Evolutionary conservation across 2,888 invertebrate genomes (phyloP).

Genomic region (Perdita meconis): DNA sequence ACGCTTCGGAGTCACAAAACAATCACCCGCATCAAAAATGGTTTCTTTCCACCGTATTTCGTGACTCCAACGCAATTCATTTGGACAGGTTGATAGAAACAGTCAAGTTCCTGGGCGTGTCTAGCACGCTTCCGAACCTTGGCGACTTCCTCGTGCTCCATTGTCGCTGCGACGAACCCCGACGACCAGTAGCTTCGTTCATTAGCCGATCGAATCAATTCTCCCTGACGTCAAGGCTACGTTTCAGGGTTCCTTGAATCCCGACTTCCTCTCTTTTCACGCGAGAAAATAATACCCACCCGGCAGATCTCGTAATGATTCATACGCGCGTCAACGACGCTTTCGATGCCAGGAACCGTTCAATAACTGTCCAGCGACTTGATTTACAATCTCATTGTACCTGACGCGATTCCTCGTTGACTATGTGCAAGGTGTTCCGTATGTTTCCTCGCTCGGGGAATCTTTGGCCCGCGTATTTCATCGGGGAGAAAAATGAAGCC

Average conservation of each 20-base stretch:
- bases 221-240: no score
- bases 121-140: background rate
- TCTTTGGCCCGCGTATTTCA: conserved; percentile 12
- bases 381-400: conserved; percentile 54
- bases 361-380: conserved; percentile 22
- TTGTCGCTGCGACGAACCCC: conserved; percentile 15
- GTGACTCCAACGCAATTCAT: conserved; percentile 4
- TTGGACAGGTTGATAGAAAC: conserved; percentile 4
- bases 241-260: background rate
- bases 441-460: conserved; percentile 19
- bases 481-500: background rate
- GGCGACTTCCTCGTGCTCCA: conserved; percentile 18
- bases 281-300: background rate
- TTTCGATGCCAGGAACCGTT: conserved; percentile 26
- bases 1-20: background rate
- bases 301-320: conserved; percentile 18
- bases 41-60: background rate
- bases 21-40: conserved; percentile 11
- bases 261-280: background rate
- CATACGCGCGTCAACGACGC: conserved; percentile 25
- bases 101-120: conserved; percentile 35
- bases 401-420: conserved; percentile 28
- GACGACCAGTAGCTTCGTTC: conserved; percentile 1
- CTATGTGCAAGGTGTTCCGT: conserved; percentile 34
- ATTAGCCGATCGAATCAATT: conserved; percentile 21